phyloP scores from a whole-genome alignment of 1,140 invertebrate genomes.

The Drosophila kikkawai region DNA sequence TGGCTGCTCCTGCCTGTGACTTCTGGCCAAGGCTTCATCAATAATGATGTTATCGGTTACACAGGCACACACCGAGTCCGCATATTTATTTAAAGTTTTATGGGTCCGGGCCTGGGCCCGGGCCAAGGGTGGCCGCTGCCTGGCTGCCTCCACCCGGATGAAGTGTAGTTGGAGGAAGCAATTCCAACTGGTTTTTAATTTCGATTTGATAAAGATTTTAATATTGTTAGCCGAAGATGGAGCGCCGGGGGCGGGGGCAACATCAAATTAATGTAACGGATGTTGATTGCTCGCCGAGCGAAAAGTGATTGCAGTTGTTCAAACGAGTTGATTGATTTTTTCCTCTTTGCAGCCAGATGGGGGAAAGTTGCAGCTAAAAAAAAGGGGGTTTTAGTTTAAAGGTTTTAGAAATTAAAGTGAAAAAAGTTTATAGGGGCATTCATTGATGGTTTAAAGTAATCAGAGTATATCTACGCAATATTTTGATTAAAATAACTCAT shows the following conservation, averaged over 20 bases:
- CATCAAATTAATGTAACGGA: slow-evolving; percentile 79
- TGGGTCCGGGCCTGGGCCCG: slow-evolving; percentile 37
- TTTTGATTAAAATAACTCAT: background rate
- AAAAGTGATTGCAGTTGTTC: slow-evolving; percentile 65
- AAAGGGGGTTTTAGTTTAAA: background rate
- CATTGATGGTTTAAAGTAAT: background rate
- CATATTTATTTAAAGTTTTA: slow-evolving; percentile 84
- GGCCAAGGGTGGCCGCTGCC: slow-evolving; percentile 47
- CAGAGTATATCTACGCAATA: no score
- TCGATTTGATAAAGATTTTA: slow-evolving; percentile 82
- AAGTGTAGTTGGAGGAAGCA: slow-evolving; percentile 60
- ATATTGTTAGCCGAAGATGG: slow-evolving; percentile 65
- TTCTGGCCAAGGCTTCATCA: slow-evolving; percentile 74
- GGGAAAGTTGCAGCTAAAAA: no score
- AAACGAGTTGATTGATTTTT: slow-evolving; percentile 54
- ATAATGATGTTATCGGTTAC: slow-evolving; percentile 83
- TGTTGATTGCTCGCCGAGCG: slow-evolving; percentile 64
- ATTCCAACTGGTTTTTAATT: slow-evolving; percentile 80
- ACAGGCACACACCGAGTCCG: slow-evolving; percentile 53
- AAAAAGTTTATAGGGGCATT: background rate
- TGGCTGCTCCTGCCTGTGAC: slow-evolving; percentile 35
- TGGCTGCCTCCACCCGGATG: slow-evolving; percentile 1
- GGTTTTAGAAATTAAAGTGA: background rate
- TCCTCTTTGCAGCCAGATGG: background rate
- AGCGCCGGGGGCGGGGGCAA: slow-evolving; percentile 28